phyloP scores from a whole-genome alignment of 2,888 invertebrate genomes.

The Orthosia gothica region DNA sequence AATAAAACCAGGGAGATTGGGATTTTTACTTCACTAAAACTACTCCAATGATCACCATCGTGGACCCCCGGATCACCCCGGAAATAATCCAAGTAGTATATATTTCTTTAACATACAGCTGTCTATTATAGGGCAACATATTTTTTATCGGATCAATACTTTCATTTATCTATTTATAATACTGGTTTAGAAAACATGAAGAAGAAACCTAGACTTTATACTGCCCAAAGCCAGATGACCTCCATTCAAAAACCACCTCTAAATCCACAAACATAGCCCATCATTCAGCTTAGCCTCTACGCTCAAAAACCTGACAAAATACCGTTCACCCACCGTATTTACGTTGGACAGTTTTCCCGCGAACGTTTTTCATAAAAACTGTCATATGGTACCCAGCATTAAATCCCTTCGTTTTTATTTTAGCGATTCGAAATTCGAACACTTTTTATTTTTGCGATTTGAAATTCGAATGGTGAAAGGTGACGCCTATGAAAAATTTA shows the following conservation, averaged over 20 bases:
- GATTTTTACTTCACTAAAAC: too few species aligned
- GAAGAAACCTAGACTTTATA: too few species aligned
- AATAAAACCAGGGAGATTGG: too few species aligned
- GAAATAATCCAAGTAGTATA: too few species aligned
- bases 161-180: too few species aligned
- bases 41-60: too few species aligned
- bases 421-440: background rate
- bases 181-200: background rate
- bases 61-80: too few species aligned
- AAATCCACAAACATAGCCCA: too few species aligned
- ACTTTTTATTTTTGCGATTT: conserved; percentile 36
- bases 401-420: conserved; percentile 36
- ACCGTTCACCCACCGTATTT: conserved; percentile 7
- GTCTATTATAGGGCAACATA: too few species aligned
- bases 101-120: too few species aligned
- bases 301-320: conserved; percentile 4
- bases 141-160: too few species aligned
- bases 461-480: conserved; percentile 9
- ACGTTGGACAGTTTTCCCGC: conserved; percentile 1
- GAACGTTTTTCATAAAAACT: conserved; percentile 24
- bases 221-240: fast-evolving
- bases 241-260: background rate
- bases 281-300: background rate
- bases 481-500: conserved; percentile 39
- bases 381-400: conserved; percentile 15